These are phyloP conservation scores for Helobdella robusta DNA, from an alignment of 2,888 invertebrate species.

Conservation along the genomic window DNA sequence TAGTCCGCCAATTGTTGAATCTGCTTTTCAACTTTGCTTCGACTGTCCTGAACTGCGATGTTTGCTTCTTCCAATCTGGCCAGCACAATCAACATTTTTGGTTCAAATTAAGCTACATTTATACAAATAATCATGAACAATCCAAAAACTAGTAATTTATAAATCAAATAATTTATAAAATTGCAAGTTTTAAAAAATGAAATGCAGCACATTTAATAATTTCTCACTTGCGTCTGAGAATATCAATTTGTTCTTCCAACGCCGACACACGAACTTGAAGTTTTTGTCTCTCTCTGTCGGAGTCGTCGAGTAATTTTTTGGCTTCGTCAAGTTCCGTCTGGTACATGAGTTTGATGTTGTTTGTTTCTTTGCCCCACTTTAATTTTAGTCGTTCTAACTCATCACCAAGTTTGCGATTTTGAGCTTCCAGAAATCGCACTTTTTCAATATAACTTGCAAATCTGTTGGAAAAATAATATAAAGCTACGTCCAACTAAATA, in stretches of 20 bases:
- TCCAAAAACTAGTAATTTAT: too few species aligned
- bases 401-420: constrained; percentile 48
- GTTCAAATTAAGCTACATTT: too few species aligned
- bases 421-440: constrained; percentile 50
- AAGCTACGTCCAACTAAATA: background rate
- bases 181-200: too few species aligned
- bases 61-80: constrained; percentile 44
- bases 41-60: constrained; percentile 39
- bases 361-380: constrained; percentile 40
- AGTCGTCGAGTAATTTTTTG: constrained; percentile 51
- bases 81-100: too few species aligned
- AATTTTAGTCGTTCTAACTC: constrained; percentile 45
- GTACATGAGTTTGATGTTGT: constrained; percentile 50
- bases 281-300: constrained; percentile 51
- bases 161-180: too few species aligned
- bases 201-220: too few species aligned
- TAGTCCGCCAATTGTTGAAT: constrained; percentile 50
- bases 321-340: constrained; percentile 52
- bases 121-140: too few species aligned
- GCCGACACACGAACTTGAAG: constrained; percentile 51
- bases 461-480: constrained; percentile 42
- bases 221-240: constrained; percentile 40
- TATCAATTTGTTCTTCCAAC: constrained; percentile 50
- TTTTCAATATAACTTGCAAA: constrained; percentile 54
- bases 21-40: constrained; percentile 50